Conservation (phyloP, 2,888 invertebrate genomes). For the Phengaris alcon region DNA sequence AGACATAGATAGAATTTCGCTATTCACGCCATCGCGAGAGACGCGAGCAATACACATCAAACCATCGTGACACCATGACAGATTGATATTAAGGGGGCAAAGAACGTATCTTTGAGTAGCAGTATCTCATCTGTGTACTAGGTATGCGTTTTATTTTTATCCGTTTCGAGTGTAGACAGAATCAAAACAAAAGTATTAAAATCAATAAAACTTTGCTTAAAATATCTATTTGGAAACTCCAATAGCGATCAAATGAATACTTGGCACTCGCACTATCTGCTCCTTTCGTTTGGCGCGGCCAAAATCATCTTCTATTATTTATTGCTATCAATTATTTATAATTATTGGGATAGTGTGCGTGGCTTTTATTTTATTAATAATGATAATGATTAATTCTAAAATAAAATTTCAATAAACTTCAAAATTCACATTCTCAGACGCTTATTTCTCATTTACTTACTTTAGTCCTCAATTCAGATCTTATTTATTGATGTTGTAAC, state of each 20-base stretch:
- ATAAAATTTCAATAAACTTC: not conserved
- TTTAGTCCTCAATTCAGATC: not conserved
- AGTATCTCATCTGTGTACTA: not conserved
- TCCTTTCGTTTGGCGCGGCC: conserved; percentile 10
- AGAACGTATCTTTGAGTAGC: not conserved
- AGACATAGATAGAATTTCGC: not conserved
- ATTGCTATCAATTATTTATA: conserved; percentile 10
- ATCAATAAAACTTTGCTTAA: conserved; percentile 21
- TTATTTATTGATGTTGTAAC: not conserved
- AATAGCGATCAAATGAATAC: conserved; percentile 19
- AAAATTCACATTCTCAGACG: not conserved
- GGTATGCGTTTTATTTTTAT: not conserved
- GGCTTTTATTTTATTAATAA: not conserved
- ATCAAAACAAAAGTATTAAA: not conserved
- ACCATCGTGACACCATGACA: not conserved
- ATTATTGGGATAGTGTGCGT: conserved; percentile 14
- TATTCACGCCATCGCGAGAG: not conserved
- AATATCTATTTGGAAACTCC: conserved; percentile 27
- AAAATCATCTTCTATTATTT: conserved; percentile 25
- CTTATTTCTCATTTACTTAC: not conserved
- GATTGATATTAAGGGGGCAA: not conserved
- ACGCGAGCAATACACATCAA: not conserved
- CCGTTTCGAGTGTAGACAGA: not conserved
- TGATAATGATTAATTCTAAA: not conserved
- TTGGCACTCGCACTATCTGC: conserved; percentile 21